Base-by-base conservation (phyloP, 2,888 invertebrate genomes). In the Sarcophaga rosellei region DNA sequence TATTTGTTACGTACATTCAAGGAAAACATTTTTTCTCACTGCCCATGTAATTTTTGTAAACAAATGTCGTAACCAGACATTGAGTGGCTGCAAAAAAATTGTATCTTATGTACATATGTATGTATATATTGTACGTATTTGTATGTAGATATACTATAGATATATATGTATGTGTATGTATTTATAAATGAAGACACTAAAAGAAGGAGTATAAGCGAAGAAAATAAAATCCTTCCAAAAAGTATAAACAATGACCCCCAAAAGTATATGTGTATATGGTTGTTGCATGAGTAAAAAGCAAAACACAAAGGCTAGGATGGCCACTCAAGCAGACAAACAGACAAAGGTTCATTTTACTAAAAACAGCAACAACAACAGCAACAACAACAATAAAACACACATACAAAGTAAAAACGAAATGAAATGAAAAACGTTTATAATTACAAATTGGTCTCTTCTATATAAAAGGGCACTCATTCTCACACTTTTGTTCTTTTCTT, bases 371-470 rank as follows among this genome's bases (percentile, higher is more conserved):
- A 74, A 59, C 57, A 47, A 72, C 63, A 76, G n/a, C 73, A 73
- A 57, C n/a, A 83, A 66, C 11, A 66, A 25, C 4, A 77, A 59
- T 25, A 73, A 10, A 45, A 25, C 4, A 68, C 53, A 63, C 47
- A 69, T 2, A 35, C 35, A 10, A 35, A 8, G 35, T 35, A 35
- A 35, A 35, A 10, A 53, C 20, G 59, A 25, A 53, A 63, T 63
- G 12, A 57, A 65, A 59, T 35, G 45, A 44, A 62, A 81, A 86
- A 81, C 78, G 75, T 86, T 86, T 86, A 86, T 81, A 84, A 86
- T 86, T 86, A 86, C 86, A 86, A 86, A 86, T 86, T 86, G 86
- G 86, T 86, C 78, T 78, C 84, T 86, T 15, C 3, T 15, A 74
- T 75, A 81, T 70, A 84, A 80, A 63, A 75, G 66, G 70, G 61